Percentiles rank a stretch among this genome's conserved stretches.
These are phyloP conservation scores for Paratrypauchen microcephalus DNA, from an alignment of 2,797 vertebrate genomes.

Conservation along the genomic window DNA sequence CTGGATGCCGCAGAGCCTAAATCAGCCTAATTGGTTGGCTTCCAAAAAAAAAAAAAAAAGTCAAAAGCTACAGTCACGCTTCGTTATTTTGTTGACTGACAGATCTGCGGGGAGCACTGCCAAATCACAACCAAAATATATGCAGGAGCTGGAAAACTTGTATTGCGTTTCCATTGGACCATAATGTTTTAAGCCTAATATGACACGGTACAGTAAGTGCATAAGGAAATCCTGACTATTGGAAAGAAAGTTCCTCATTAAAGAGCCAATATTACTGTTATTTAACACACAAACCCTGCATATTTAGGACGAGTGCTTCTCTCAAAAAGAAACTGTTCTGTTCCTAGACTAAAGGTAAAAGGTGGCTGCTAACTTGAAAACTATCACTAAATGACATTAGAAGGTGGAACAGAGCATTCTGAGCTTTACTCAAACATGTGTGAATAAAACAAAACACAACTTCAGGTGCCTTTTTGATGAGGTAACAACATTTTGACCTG, in stretches of 20 bases:
- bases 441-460: too few species aligned
- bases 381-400: too few species aligned
- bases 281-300: too few species aligned
- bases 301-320: too few species aligned
- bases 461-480: too few species aligned
- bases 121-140: conserved; percentile 14
- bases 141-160: neutral
- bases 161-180: neutral
- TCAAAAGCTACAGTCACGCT: conserved; percentile 11
- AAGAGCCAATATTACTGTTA: too few species aligned
- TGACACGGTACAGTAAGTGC: neutral
- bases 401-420: too few species aligned
- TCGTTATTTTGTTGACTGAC: conserved; percentile 58
- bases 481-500: too few species aligned
- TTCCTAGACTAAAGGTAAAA: too few species aligned
- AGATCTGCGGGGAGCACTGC: conserved; percentile 4
- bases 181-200: neutral
- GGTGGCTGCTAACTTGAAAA: too few species aligned
- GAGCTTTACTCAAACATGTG: too few species aligned
- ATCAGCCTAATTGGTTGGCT: conserved; percentile 64
- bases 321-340: too few species aligned
- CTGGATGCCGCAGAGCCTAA: conserved; percentile 55
- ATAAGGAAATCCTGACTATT: neutral
- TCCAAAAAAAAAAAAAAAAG: conserved; percentile 33
- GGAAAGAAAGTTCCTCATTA: neutral